phyloP scores from a whole-genome alignment of 2,888 invertebrate species.

The Hybos culiciformis region DNA sequence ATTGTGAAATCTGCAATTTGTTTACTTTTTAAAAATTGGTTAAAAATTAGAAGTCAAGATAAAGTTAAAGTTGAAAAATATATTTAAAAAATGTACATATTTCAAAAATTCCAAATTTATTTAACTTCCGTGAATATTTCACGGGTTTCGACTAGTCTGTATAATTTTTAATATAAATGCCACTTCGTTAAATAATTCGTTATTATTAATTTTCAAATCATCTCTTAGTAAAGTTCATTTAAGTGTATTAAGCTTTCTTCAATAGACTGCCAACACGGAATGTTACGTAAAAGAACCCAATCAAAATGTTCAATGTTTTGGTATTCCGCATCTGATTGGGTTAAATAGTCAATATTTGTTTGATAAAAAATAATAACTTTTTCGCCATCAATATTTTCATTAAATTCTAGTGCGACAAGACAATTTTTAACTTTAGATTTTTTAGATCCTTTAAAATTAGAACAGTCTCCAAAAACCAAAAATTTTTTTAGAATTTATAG shows the following conservation, averaged over 20 bases:
- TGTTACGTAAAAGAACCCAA: slow-evolving; percentile 5
- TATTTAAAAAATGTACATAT: no score
- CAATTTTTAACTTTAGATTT: slow-evolving; percentile 5
- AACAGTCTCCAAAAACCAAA: no score
- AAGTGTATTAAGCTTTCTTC: slow-evolving; percentile 4
- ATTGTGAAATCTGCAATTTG: no score
- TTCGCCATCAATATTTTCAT: slow-evolving; percentile 4
- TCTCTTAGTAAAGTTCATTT: slow-evolving; percentile 5
- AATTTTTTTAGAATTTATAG: no score
- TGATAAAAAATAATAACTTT: slow-evolving; percentile 5
- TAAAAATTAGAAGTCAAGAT: no score
- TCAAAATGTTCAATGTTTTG: slow-evolving; percentile 8
- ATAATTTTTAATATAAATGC: no score
- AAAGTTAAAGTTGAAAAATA: no score
- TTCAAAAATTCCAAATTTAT: no score
- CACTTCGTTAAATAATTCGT: slow-evolving; percentile 10
- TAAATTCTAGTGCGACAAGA: slow-evolving; percentile 3
- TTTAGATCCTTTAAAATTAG: slow-evolving; percentile 1
- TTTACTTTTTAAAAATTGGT: no score
- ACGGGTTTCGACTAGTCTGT: no score
- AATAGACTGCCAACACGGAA: slow-evolving; percentile 2
- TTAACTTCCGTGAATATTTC: no score
- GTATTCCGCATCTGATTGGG: slow-evolving; percentile 5
- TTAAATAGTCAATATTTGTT: slow-evolving; percentile 3
- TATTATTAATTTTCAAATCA: slow-evolving; percentile 6